Evolutionary conservation across 2,888 invertebrate species (phyloP), one percentile per base, ranked within the genome.

Genomic region (Alitta virens): DNA sequence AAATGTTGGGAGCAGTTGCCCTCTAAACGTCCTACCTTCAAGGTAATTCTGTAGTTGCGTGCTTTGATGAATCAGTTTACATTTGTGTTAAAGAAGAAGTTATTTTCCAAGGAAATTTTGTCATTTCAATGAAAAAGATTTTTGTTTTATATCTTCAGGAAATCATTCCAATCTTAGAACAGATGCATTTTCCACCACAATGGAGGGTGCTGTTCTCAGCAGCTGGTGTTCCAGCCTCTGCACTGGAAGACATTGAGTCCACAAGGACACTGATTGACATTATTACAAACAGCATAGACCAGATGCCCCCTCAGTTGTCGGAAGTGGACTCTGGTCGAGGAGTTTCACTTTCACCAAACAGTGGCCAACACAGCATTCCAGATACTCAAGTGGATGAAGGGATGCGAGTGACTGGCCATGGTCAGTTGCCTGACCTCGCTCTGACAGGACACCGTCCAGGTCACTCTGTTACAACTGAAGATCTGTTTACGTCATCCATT

Each of bases 1-100:
- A 60, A 61, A 26, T 78, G 77, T 68, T 79, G 79, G 79, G 66
- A 73, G 43, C 72, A 72, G 18, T 73, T 73, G 24, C 75, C 77
- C n/a, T 71, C 75, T 12, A 68, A 61, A 40, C 67, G 79, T 63
- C 76, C 76, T 7, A 63, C 70, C 24, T 78, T 77, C 60, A 76
- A 75, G 72, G 78, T 75, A 64, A 46, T n/a, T 46, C n/a, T n/a
- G n/a, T n/a, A n/a, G n/a, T n/a, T n/a, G n/a, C n/a, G n/a, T n/a
- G 14, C n/a, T n/a, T n/a, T n/a, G n/a, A n/a, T n/a, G n/a, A n/a
- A n/a, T n/a, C n/a, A n/a, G n/a, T n/a, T n/a, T n/a, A n/a, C n/a
- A n/a, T n/a, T n/a, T n/a, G n/a, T n/a, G n/a, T n/a, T n/a, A n/a
- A n/a, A n/a, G n/a, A n/a, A n/a, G n/a, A n/a, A n/a, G n/a, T n/a